Conservation (phyloP, 2,888 invertebrate genomes). For the Cheilosia impressa region DNA sequence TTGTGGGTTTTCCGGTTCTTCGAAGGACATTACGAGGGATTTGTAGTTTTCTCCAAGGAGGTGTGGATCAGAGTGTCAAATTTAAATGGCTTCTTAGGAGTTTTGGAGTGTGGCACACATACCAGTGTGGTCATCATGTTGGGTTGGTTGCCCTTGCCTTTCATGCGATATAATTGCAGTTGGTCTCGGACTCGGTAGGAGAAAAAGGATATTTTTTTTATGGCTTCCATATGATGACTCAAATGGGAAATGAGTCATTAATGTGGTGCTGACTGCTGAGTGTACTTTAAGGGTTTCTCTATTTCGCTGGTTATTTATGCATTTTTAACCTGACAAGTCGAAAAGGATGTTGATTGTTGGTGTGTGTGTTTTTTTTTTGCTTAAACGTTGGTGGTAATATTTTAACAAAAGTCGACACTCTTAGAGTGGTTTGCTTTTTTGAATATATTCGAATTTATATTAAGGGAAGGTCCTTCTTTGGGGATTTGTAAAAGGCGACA, state of each 20-base stretch:
- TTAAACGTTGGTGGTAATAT: too few species aligned
- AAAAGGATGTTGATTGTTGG: too few species aligned
- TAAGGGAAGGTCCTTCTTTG: too few species aligned
- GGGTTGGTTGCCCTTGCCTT: neutral
- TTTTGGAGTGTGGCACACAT: conserved; percentile 53
- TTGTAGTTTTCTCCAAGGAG: conserved; percentile 39
- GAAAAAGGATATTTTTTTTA: conserved; percentile 20
- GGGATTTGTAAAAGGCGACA: too few species aligned
- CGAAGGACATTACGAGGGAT: conserved; percentile 6
- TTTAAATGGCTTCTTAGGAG: conserved; percentile 70
- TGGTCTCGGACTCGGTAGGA: neutral
- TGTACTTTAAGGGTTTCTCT: conserved; percentile 7
- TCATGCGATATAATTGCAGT: conserved; percentile 14
- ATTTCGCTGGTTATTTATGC: neutral
- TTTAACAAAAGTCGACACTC: too few species aligned
- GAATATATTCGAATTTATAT: too few species aligned
- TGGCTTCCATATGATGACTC: conserved; percentile 37
- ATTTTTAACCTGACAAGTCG: neutral
- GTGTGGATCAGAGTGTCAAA: conserved; percentile 58
- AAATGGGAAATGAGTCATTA: conserved; percentile 29
- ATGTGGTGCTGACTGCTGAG: neutral
- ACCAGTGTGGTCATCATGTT: conserved; percentile 7
- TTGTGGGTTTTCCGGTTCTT: conserved; percentile 60
- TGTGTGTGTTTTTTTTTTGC: too few species aligned
- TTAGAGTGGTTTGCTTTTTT: too few species aligned